Evolutionary conservation across 2,888 invertebrate species (phyloP).

Genomic region (Coenonympha glycerion): DNA sequence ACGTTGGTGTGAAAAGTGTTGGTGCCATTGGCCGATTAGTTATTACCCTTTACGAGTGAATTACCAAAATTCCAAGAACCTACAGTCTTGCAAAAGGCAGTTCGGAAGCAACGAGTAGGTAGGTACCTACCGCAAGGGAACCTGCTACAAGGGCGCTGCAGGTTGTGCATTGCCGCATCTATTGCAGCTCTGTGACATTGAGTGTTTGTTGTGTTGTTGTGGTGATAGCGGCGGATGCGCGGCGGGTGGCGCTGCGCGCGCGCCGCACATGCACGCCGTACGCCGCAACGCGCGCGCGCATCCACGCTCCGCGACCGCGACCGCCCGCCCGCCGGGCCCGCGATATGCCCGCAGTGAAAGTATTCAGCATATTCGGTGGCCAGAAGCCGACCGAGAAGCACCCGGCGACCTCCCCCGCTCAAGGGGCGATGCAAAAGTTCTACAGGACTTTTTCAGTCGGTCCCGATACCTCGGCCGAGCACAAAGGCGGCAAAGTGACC

Average conservation of each 20-base stretch:
- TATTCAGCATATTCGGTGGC: conserved; percentile 73
- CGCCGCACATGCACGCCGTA: conserved; percentile 66
- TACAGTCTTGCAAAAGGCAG: background rate
- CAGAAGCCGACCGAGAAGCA: conserved; percentile 72
- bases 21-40: no score
- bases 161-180: conserved; percentile 49
- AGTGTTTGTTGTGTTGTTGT: conserved; percentile 68
- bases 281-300: conserved; percentile 69
- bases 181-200: conserved; percentile 64
- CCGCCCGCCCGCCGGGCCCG: conserved; percentile 62
- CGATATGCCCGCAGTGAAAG: conserved; percentile 76
- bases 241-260: conserved; percentile 35
- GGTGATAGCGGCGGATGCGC: conserved; percentile 48
- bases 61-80: no score
- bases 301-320: conserved; percentile 62
- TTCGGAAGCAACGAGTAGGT: background rate
- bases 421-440: conserved; percentile 67
- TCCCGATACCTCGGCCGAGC: conserved; percentile 54
- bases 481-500: conserved; percentile 66
- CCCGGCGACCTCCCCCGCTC: conserved; percentile 48
- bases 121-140: conserved; percentile 1
- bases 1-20: no score
- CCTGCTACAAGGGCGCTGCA: background rate
- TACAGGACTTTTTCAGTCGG: conserved; percentile 72
- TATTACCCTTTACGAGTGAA: no score